These are phyloP conservation scores for Nibea coibor DNA, from an alignment of 2,113 vertebrate species.

Conservation along the genomic window DNA sequence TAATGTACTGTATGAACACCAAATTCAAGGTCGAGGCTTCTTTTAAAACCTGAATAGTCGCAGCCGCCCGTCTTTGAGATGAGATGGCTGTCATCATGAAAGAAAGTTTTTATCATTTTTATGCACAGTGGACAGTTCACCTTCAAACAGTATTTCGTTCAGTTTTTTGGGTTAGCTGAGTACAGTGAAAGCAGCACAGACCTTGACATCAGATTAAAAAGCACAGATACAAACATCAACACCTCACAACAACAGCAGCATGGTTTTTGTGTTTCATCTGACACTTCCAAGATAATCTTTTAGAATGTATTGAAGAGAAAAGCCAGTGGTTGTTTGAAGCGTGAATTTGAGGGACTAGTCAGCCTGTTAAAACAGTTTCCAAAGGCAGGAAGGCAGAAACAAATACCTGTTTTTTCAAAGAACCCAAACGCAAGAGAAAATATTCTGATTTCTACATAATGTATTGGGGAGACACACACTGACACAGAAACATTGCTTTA, in stretches of 20 bases:
- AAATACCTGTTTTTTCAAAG: constrained; percentile 1
- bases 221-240: background rate
- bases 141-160: background rate
- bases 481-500: background rate
- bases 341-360: background rate
- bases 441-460: background rate
- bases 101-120: constrained; percentile 19
- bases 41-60: background rate
- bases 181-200: background rate
- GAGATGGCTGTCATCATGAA: constrained; percentile 3
- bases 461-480: background rate
- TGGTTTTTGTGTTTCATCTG: background rate
- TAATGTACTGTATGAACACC: background rate
- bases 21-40: constrained; percentile 18
- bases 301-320: background rate
- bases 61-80: constrained; percentile 5
- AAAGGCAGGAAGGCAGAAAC: background rate
- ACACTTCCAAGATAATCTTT: background rate
- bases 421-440: background rate
- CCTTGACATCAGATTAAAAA: background rate
- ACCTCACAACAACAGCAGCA: background rate
- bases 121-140: constrained; percentile 14
- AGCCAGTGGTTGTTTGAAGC: background rate
- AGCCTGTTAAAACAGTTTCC: background rate
- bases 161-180: background rate